A percentile compares a stretch with the other conserved stretches of the same genome.
phyloP scores from a whole-genome alignment of 2,888 invertebrate species.

The Clanis bilineata region DNA sequence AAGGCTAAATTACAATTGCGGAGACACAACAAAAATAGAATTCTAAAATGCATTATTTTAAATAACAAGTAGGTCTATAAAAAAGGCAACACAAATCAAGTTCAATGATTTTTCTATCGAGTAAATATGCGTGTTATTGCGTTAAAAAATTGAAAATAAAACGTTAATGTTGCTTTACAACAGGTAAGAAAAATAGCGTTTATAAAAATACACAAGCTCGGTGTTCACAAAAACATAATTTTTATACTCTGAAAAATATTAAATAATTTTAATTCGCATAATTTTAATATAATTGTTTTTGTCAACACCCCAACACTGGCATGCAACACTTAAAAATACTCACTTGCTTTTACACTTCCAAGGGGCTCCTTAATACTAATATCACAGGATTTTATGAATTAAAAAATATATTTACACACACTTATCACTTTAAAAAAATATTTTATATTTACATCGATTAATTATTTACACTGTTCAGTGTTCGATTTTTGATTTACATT shows the following conservation, averaged over 20 bases:
- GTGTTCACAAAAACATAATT: neutral
- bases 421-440: constrained; percentile 40
- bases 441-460: constrained; percentile 38
- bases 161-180: neutral
- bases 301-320: neutral
- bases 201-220: neutral
- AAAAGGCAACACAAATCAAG: neutral
- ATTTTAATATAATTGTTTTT: neutral
- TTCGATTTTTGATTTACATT: constrained; percentile 38
- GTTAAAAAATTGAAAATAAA: neutral
- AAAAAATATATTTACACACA: constrained; percentile 45
- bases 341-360: constrained; percentile 54
- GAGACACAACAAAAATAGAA: neutral
- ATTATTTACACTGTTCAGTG: constrained; percentile 51
- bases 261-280: neutral
- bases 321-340: constrained; percentile 45
- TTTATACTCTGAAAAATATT: no score
- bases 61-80: neutral
- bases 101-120: neutral
- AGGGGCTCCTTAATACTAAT: constrained; percentile 63
- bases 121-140: neutral
- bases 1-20: neutral
- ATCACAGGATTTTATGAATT: constrained; percentile 74
- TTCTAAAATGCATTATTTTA: neutral
- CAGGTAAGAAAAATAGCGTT: neutral